Conservation (phyloP, 35 echinoderm and acorn worm species). For the Stichopus chloronotus region DNA sequence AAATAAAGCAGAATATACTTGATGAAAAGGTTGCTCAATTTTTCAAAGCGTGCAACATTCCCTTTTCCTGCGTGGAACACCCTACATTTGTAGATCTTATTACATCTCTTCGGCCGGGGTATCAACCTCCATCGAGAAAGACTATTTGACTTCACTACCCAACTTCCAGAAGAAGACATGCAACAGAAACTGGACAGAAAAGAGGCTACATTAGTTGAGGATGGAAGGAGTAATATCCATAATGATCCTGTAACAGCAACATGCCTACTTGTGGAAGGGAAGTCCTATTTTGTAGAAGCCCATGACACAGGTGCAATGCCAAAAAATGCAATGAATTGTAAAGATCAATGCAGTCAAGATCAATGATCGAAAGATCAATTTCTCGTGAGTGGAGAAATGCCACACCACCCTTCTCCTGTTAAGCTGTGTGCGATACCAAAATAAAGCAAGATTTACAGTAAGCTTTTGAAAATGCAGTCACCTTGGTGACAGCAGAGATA, state of each 20-base stretch:
- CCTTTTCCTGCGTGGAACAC: conserved; percentile 46
- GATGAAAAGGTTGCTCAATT: conserved; percentile 54
- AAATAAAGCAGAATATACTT: background rate
- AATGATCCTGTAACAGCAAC: conserved; percentile 58
- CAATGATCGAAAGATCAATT: too few species aligned
- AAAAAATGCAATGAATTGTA: background rate
- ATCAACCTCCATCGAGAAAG: conserved; percentile 46
- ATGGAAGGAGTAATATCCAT: conserved; percentile 60
- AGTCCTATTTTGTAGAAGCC: conserved; percentile 54
- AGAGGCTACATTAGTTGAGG: conserved; percentile 47
- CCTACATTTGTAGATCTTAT: conserved; percentile 42
- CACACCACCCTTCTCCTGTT: too few species aligned
- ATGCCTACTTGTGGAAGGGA: conserved; percentile 47
- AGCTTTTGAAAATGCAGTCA: too few species aligned
- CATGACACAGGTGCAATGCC: conserved; percentile 44
- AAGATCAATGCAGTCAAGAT: background rate
- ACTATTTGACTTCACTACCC: conserved; percentile 34
- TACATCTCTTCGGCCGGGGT: conserved; percentile 55
- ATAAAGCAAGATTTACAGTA: too few species aligned
- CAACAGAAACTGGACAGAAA: conserved; percentile 40
- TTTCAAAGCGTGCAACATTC: conserved; percentile 59
- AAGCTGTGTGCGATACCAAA: too few species aligned
- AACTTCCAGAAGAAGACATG: conserved; percentile 27
- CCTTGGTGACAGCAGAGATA: too few species aligned
- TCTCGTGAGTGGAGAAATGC: too few species aligned